Conservation (phyloP, 2,888 invertebrate species). For the Sarcophaga carnaria region DNA sequence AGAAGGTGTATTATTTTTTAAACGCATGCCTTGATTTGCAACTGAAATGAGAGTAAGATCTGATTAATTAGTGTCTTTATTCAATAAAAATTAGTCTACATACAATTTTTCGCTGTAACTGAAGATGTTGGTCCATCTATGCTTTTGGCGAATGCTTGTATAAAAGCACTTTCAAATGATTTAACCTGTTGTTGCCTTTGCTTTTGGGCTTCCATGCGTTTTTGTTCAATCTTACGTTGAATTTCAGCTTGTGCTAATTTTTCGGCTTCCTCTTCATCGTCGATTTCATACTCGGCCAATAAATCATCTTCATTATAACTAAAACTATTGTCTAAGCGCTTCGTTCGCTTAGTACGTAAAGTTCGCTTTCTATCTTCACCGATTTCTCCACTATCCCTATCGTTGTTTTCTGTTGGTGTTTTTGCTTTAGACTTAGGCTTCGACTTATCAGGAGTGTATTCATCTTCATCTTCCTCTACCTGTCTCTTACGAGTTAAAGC, state of each 20-base stretch:
- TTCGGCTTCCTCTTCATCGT: slow-evolving; percentile 68
- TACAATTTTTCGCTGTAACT: slow-evolving; percentile 47
- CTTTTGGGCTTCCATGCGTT: slow-evolving; percentile 70
- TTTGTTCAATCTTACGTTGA: slow-evolving; percentile 70
- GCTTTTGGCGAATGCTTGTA: slow-evolving; percentile 68
- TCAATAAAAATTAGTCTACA: slow-evolving; percentile 24
- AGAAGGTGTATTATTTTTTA: slow-evolving; percentile 40
- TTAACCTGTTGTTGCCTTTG: slow-evolving; percentile 69
- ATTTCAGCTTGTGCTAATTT: slow-evolving; percentile 64
- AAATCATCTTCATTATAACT: slow-evolving; percentile 74
- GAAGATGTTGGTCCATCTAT: slow-evolving; percentile 37
- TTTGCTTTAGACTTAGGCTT: slow-evolving; percentile 42
- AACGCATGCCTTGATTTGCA: slow-evolving; percentile 26
- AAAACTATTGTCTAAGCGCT: slow-evolving; percentile 73
- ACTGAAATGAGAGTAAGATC: slow-evolving; percentile 19
- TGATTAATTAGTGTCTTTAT: background rate
- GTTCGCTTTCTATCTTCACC: slow-evolving; percentile 72
- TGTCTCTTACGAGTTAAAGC: slow-evolving; percentile 51
- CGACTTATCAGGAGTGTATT: slow-evolving; percentile 59
- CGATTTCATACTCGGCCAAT: slow-evolving; percentile 72
- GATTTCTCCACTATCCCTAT: slow-evolving; percentile 56
- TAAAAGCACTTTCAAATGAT: slow-evolving; percentile 72
- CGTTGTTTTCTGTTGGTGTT: slow-evolving; percentile 40
- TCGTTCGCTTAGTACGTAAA: slow-evolving; percentile 73
- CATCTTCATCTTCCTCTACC: slow-evolving; percentile 58